Evolutionary conservation across 2,888 invertebrate species (phyloP).

Genomic region (Alsophila aescularia): DNA sequence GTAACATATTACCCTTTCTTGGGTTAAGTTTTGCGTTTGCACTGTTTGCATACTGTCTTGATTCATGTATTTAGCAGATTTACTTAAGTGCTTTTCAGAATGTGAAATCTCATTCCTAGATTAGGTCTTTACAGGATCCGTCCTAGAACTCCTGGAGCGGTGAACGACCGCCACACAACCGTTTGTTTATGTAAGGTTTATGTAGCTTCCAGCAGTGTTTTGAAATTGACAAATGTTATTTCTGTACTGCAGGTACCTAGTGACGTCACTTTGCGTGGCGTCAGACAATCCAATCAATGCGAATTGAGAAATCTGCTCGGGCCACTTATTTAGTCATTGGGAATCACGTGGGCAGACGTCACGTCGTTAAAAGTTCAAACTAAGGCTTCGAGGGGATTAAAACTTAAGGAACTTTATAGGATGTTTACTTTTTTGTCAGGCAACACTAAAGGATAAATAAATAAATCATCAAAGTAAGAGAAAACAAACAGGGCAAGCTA

Average conservation of each 20-base stretch:
- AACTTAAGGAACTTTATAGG: conserved; percentile 8
- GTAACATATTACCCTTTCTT: too few relatives aligned
- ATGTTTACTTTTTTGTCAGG: too few relatives aligned
- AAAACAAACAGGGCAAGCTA: too few relatives aligned
- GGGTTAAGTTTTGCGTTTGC: too few relatives aligned
- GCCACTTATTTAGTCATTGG: conserved; percentile 31
- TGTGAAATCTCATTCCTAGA: conserved; percentile 3
- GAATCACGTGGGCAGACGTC: conserved; percentile 31
- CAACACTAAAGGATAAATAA: too few relatives aligned
- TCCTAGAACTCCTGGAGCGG: conserved; percentile 44
- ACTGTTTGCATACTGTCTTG: too few relatives aligned
- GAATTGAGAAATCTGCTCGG: conserved; percentile 36
- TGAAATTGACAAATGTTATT: conserved; percentile 30
- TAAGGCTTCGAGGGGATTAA: conserved; percentile 25
- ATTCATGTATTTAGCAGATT: not conserved
- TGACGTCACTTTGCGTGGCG: conserved; percentile 35
- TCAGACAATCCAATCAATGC: conserved; percentile 38
- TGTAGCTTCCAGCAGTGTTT: conserved; percentile 34
- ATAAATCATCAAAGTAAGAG: too few relatives aligned
- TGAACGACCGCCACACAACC: conserved; percentile 56
- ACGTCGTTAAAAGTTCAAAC: conserved; percentile 8
- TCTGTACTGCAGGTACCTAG: conserved; percentile 13
- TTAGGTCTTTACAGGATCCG: conserved; percentile 29
- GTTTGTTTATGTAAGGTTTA: conserved; percentile 49
- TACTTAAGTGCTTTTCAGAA: not conserved